Conservation (phyloP, 2,113 vertebrate species). For the Centrocercus urophasianus region DNA sequence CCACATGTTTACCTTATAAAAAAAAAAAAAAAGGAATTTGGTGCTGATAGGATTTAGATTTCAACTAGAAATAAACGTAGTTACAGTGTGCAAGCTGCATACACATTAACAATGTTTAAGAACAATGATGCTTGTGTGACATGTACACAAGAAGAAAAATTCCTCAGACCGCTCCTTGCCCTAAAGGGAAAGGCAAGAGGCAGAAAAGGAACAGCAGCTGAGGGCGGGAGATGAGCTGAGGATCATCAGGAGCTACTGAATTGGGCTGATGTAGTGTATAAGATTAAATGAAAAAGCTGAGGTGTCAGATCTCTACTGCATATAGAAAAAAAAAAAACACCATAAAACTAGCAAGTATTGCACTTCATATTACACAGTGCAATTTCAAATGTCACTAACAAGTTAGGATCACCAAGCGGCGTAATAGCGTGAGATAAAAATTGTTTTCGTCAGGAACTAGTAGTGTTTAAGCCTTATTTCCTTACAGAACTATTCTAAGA, state of each 20-base stretch:
- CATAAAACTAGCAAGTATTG: constrained; percentile 18
- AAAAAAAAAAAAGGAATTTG: background rate
- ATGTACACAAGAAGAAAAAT: background rate
- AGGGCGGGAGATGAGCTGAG: background rate
- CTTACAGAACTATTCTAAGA: background rate
- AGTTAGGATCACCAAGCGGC: background rate
- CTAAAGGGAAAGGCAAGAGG: background rate
- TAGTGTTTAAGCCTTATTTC: background rate
- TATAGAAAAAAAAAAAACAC: background rate
- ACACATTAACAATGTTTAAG: background rate
- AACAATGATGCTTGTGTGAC: background rate
- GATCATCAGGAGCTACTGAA: background rate
- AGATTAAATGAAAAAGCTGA: background rate
- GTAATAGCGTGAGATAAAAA: background rate
- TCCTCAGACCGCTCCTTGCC: background rate
- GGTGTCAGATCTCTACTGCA: background rate
- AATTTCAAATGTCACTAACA: background rate
- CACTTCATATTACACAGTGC: constrained; percentile 43
- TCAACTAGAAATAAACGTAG: background rate
- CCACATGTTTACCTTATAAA: background rate
- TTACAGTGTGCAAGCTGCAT: background rate
- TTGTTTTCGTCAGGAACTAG: background rate
- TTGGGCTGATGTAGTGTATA: background rate
- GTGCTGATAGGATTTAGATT: background rate
- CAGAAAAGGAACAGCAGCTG: background rate